Percentiles rank a stretch among this genome's conserved stretches.
phyloP scores from a whole-genome alignment of 1,140 invertebrate genomes.

The Drosophila micromelanica region DNA sequence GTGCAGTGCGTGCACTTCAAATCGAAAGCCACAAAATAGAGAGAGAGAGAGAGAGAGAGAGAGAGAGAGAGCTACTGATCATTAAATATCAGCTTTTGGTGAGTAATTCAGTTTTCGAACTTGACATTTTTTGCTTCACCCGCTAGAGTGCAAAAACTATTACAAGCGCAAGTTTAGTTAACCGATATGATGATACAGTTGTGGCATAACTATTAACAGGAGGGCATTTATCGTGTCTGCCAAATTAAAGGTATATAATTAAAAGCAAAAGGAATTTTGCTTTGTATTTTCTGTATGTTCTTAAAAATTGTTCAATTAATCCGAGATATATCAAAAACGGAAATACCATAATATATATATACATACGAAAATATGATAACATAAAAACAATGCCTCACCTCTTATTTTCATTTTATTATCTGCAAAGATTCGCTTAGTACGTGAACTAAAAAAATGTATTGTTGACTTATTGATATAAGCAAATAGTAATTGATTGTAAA shows the following conservation, averaged over 20 bases:
- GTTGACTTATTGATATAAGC: neutral
- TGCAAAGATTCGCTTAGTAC: neutral
- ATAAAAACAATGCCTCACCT: neutral
- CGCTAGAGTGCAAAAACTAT: too few relatives aligned
- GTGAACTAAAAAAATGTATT: neutral
- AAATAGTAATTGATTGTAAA: too few relatives aligned
- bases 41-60: too few relatives aligned
- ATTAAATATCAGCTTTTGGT: slow-evolving; percentile 44
- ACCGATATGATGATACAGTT: slow-evolving; percentile 10
- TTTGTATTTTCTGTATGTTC: neutral
- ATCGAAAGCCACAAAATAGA: slow-evolving; percentile 70
- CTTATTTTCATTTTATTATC: neutral
- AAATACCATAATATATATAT: neutral
- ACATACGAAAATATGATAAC: neutral
- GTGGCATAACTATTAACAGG: slow-evolving; percentile 21
- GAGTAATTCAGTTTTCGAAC: slow-evolving; percentile 74
- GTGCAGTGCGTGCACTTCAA: slow-evolving; percentile 31
- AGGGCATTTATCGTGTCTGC: slow-evolving; percentile 36
- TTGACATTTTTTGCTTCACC: neutral
- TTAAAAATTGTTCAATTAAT: neutral
- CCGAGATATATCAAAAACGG: neutral
- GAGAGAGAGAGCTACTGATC: slow-evolving; percentile 30
- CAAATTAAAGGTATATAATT: slow-evolving; percentile 62
- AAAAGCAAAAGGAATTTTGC: too few relatives aligned
- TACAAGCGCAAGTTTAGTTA: slow-evolving; percentile 6